phyloP scores from a whole-genome alignment of 2,113 vertebrate species.

The Phalacrocorax pelagicus region DNA sequence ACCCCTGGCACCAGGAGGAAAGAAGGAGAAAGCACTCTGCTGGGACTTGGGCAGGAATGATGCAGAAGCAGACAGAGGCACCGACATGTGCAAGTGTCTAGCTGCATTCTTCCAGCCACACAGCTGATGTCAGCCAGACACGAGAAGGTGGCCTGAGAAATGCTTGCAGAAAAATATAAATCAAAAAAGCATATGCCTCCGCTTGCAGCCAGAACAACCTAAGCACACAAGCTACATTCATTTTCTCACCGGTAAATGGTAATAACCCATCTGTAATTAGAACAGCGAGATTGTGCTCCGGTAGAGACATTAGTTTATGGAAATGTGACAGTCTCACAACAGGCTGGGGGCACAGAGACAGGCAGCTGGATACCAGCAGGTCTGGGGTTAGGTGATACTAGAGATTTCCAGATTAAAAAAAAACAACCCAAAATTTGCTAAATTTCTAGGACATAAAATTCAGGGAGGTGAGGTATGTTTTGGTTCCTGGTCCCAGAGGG shows the following conservation, averaged over 20 bases:
- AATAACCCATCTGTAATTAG: background rate
- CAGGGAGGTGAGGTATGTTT: background rate
- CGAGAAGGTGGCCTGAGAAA: background rate
- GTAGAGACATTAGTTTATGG: background rate
- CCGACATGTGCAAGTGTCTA: accelerated
- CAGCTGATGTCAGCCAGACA: constrained; percentile 1
- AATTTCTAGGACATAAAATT: accelerated
- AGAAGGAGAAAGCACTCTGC: background rate
- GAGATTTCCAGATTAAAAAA: background rate
- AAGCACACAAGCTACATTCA: background rate
- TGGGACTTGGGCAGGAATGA: background rate
- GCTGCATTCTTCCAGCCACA: background rate
- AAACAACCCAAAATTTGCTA: background rate
- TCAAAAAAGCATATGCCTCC: background rate
- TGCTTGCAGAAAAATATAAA: background rate
- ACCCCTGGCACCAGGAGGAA: background rate
- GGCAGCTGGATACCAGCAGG: background rate
- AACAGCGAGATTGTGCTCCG: background rate
- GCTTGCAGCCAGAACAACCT: background rate
- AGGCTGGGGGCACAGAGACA: background rate
- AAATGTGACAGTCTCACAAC: background rate
- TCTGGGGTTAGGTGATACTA: background rate
- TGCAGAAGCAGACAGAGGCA: background rate
- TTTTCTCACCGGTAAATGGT: background rate
- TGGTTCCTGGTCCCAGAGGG: background rate